phyloP scores from a whole-genome alignment of 1,140 invertebrate species.

The Microplitis demolitor region DNA sequence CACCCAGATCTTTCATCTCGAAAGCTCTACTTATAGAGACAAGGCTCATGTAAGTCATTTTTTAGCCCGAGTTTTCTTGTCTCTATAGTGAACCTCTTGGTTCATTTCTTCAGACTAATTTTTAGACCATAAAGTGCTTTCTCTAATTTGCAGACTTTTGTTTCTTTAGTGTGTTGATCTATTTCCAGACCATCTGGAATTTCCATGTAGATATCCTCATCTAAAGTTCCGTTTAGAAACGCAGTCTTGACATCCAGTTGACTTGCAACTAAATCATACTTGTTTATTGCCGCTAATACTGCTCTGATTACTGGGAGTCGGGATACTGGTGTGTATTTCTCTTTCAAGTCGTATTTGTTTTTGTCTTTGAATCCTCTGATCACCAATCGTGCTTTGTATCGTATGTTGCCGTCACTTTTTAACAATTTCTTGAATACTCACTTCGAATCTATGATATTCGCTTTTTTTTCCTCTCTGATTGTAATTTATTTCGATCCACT shows the following conservation, averaged over 20 bases:
- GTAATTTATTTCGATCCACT: not conserved
- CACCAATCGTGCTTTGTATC: slow-evolving; percentile 16
- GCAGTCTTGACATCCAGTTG: slow-evolving; percentile 52
- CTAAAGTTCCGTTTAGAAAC: slow-evolving; percentile 45
- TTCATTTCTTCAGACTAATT: not conserved
- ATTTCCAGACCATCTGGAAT: slow-evolving; percentile 37
- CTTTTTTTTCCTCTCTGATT: not conserved
- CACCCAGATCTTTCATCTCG: slow-evolving; percentile 7
- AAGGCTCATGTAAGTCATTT: slow-evolving; percentile 38
- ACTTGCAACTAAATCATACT: slow-evolving; percentile 31
- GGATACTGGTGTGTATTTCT: slow-evolving; percentile 24
- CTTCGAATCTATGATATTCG: not conserved
- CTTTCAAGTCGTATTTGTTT: slow-evolving; percentile 12
- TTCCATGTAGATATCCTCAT: slow-evolving; percentile 57
- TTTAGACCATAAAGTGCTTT: slow-evolving; percentile 41
- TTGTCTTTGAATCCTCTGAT: slow-evolving; percentile 22
- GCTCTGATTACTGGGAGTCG: slow-evolving; percentile 22
- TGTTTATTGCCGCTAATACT: slow-evolving; percentile 23
- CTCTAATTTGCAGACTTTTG: slow-evolving; percentile 35
- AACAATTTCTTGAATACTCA: not conserved
- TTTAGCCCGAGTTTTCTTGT: slow-evolving; percentile 21
- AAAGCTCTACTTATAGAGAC: slow-evolving; percentile 42
- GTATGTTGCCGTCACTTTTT: not conserved
- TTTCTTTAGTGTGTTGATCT: not conserved
- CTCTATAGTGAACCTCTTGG: slow-evolving; percentile 27